Conservation (phyloP, 2,113 vertebrate species). For the Rhagologus leucostigma region DNA sequence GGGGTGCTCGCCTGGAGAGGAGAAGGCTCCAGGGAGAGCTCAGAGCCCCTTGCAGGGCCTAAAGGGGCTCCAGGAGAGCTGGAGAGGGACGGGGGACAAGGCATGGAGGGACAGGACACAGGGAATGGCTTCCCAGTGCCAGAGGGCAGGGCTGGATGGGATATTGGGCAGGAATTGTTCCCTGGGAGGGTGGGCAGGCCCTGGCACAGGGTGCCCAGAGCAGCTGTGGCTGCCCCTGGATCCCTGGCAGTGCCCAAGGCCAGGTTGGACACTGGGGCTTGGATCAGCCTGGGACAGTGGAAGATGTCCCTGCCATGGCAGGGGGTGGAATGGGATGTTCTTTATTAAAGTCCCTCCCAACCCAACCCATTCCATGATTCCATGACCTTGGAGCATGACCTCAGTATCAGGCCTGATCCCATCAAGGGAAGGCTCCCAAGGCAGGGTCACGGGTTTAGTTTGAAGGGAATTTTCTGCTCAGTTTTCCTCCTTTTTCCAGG, state of each 20-base stretch:
- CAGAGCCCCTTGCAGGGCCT: background rate
- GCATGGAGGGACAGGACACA: background rate
- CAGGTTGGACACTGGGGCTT: background rate
- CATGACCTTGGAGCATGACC: background rate
- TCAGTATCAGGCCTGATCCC: background rate
- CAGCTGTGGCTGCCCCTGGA: background rate
- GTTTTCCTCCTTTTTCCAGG: background rate
- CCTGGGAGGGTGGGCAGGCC: background rate
- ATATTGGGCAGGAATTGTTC: background rate
- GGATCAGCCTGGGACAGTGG: background rate
- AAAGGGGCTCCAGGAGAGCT: background rate
- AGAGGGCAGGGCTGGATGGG: background rate
- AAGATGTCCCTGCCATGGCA: background rate
- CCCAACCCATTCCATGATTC: background rate
- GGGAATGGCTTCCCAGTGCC: background rate
- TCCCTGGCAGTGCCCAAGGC: background rate
- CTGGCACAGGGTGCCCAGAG: background rate
- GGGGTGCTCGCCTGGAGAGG: rapidly evolving
- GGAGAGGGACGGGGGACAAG: background rate
- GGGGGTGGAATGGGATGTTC: rapidly evolving
- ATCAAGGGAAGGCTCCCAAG: background rate
- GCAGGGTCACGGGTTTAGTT: background rate
- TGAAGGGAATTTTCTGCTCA: background rate
- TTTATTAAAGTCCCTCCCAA: background rate
- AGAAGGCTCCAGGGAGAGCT: background rate